Evolutionary conservation across 2,113 vertebrate species (phyloP).

Genomic region (Rallus limicola): DNA sequence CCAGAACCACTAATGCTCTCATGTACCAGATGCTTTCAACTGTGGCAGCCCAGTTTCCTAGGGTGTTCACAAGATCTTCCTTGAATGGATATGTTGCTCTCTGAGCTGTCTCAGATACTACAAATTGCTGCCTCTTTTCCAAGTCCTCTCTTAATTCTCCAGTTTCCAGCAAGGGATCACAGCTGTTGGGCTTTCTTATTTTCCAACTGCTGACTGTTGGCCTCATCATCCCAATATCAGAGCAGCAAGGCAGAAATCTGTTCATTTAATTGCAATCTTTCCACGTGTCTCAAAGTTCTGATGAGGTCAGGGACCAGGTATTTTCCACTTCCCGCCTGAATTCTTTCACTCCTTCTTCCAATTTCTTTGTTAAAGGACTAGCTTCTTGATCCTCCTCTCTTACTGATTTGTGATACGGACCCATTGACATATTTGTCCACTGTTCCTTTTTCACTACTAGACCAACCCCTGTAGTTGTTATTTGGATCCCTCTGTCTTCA

Average conservation of each 20-base stretch:
- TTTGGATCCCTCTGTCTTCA: neutral
- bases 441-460: neutral
- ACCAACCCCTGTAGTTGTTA: neutral
- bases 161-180: neutral
- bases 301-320: neutral
- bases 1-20: neutral
- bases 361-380: neutral
- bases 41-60: neutral
- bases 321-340: neutral
- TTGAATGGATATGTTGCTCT: neutral
- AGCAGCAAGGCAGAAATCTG: neutral
- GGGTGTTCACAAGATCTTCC: neutral
- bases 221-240: accelerated
- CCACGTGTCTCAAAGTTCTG: neutral
- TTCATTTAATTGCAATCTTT: neutral
- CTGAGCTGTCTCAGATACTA: neutral
- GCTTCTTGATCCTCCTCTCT: no score
- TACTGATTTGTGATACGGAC: no score
- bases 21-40: neutral
- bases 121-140: neutral
- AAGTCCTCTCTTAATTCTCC: neutral
- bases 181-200: neutral
- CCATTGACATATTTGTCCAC: no score
- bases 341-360: neutral
- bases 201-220: neutral